Evolutionary conservation across 92 coral and sea anemone species (phyloP), one percentile per base, ranked within the genome.

Genomic region (Diadumene lineata): DNA sequence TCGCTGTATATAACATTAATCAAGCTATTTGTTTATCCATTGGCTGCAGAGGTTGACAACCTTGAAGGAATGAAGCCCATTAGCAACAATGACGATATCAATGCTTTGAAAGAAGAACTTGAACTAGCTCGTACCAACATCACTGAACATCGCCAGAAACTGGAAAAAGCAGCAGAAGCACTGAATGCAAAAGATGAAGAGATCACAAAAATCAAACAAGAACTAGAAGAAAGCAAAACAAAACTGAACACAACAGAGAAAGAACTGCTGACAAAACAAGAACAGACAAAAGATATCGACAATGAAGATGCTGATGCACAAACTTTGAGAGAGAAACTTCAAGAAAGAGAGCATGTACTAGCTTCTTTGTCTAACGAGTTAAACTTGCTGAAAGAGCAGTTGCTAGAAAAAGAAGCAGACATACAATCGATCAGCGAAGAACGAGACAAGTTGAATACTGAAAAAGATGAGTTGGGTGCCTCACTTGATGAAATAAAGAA

Each of bases 401-500:
- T 86, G 16, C 50, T 27, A 28, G 84, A 84, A 57, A 30, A 25
- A 77, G 72, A 46, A 18, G 31, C 62, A 32, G 76, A 56, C 48
- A 22, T 31, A 31, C 31, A 34, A 19, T 72, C 58, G 18, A 34
- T 85, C 1, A 25, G 72, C 29, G 64, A 51, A 23, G 66, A 68
- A 68, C 74, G 70, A 29, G 82, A 79, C 51, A 76, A 53, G 50
- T 81, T 83, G 1, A 33, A 57, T 31, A 53, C 50, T 13, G 82
- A 91, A 62, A 94, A 92, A 48, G 75, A 81, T 23, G 73, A 86
- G 70, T 66, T 88, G 11, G 79, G 86, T n/a, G 75, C 77, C 29
- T 88, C 93, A 30, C 85, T 86, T 55, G 75, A 85, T 74, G 92
- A 93, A 56, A 79, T 96, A 24, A 89, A 89, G 78, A 73, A 82